Evolutionary conservation across 2,113 vertebrate genomes (phyloP), one percentile per base, ranked within the genome.

Genomic region (Stegostoma tigrinum): DNA sequence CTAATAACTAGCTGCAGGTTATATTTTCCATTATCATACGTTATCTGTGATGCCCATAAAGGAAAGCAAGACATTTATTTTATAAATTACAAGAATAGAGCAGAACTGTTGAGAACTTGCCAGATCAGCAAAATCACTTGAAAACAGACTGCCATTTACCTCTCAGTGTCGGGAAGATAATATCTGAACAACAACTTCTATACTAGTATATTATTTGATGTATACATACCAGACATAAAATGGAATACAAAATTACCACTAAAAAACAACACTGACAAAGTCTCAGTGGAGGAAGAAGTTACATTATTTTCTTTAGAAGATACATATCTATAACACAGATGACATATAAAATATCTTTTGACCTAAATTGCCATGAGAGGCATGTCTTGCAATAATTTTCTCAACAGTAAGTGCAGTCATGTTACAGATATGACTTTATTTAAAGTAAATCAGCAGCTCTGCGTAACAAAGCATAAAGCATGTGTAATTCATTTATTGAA

Each of bases 31-130:
- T 61, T 61, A 61, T 61, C 17, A 48, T 48, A 42, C 14, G 15
- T 95, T 95, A 95, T 95, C 67, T 48, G 4, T 95, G 27, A 95
- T 42, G 66, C 67, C 27, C 66, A 52, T 45, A 95, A 94, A 94
- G 93, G 93, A 48, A 70, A 94, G 45, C 66, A 66, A 23, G 34
- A 48, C 45, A 72, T 95, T 68, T 70, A 42, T 95, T 72, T 72
- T 70, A 75, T 52, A 52, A 95, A 95, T 52, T 95, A 95, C 38
- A 45, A 48, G 42, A 45, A 67, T 72, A 94, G 42, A 68, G 42
- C 67, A 94, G 70, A 72, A 34, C 24, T 45, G 15, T 34, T 72
- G 94, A 52, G 68, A 95, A 75, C 67, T 19, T 52, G 68, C 27
- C 38, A 72, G 67, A 95, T 24, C 27, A 24, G 12, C 12, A 72